Evolutionary conservation across 1,140 invertebrate species (phyloP).

Genomic region (Bombus superbus): DNA sequence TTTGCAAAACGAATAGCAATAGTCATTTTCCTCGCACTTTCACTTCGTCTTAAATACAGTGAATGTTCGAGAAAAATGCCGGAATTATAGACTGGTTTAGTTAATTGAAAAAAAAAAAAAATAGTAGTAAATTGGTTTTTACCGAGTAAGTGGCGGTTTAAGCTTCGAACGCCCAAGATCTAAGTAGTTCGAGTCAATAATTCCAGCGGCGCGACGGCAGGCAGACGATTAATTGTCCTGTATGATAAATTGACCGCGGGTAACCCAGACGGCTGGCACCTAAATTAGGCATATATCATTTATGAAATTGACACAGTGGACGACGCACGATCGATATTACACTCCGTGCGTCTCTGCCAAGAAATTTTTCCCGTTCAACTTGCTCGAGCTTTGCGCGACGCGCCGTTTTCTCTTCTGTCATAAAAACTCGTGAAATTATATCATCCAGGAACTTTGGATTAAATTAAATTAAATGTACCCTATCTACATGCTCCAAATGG

Average conservation of each 20-base stretch:
- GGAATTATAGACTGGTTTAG: too few relatives aligned
- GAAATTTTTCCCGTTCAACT: slow-evolving; percentile 1
- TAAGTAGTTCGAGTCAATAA: slow-evolving; percentile 47
- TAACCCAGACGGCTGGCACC: slow-evolving; percentile 43
- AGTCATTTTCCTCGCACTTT: background rate
- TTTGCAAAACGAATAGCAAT: background rate
- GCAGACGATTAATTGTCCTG: slow-evolving; percentile 52
- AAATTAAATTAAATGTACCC: background rate
- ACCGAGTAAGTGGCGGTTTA: background rate
- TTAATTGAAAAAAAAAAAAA: background rate
- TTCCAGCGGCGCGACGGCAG: slow-evolving; percentile 18
- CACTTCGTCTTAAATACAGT: background rate
- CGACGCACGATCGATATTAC: slow-evolving; percentile 39
- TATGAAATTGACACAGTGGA: slow-evolving; percentile 51
- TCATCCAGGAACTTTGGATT: background rate
- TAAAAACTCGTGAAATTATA: background rate
- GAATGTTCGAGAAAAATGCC: background rate
- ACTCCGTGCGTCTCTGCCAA: slow-evolving; percentile 6
- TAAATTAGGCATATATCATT: slow-evolving; percentile 53
- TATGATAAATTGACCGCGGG: slow-evolving; percentile 50
- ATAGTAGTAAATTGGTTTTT: too few relatives aligned
- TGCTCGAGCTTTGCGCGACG: background rate
- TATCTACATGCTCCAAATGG: background rate
- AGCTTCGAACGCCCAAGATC: background rate
- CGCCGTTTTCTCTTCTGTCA: too few relatives aligned